phyloP scores from a whole-genome alignment of 1,140 invertebrate genomes.

The Drosophila paulistorum region DNA sequence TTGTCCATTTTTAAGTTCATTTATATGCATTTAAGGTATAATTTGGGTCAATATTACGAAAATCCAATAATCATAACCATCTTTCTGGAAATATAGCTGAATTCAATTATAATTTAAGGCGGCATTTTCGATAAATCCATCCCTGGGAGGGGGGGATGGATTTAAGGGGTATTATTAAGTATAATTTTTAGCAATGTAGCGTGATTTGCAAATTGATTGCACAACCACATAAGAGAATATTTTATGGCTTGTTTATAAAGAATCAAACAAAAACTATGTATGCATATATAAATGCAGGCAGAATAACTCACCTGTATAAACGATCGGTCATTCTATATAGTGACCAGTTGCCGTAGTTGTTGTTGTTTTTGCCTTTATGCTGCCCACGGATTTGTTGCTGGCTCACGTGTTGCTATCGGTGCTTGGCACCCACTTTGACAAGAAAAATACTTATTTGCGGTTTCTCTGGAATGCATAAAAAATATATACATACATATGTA shows the following conservation, averaged over 20 bases:
- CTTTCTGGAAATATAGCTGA: too few species aligned
- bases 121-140: too few species aligned
- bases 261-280: conserved; percentile 8
- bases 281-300: neutral
- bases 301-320: conserved; percentile 44
- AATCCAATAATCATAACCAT: too few species aligned
- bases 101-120: too few species aligned
- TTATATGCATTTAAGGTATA: too few species aligned
- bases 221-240: conserved; percentile 18
- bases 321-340: conserved; percentile 46
- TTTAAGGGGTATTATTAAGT: neutral
- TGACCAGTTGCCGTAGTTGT: neutral
- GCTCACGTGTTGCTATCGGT: conserved; percentile 24
- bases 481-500: neutral
- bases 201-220: conserved; percentile 17
- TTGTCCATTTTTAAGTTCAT: too few species aligned
- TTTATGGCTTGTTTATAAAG: conserved; percentile 13
- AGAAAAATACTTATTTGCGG: conserved; percentile 19
- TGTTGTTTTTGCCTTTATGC: conserved; percentile 26
- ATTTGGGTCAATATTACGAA: too few species aligned
- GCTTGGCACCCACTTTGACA: conserved; percentile 35
- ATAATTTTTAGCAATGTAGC: neutral
- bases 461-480: conserved; percentile 41
- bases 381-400: neutral
- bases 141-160: too few species aligned